Evolutionary conservation across 2,797 vertebrate species (phyloP).

Genomic region (Silurus lanzhouensis): DNA sequence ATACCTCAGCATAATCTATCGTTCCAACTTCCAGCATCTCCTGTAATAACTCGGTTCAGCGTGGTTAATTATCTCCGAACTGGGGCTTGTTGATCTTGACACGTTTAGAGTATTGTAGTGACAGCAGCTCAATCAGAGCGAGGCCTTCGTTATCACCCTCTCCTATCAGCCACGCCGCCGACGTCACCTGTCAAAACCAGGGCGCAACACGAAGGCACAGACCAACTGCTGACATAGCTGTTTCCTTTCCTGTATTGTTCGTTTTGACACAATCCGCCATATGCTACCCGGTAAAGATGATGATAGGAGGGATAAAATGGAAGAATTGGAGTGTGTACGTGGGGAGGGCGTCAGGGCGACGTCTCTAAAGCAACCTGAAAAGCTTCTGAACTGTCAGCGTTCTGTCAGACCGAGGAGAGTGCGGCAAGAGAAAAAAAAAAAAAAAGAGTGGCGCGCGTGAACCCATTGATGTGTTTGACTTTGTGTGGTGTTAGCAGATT

Average conservation of each 20-base stretch:
- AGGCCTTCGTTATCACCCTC: conserved; percentile 79
- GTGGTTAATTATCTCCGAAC: conserved; percentile 55
- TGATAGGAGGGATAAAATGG: conserved; percentile 88
- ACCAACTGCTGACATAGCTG: conserved; percentile 86
- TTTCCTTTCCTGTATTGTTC: conserved; percentile 88
- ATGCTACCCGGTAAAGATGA: conserved; percentile 84
- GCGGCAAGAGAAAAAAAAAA: conserved; percentile 70
- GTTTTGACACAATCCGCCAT: conserved; percentile 88
- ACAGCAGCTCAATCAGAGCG: conserved; percentile 62
- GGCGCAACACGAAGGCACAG: conserved; percentile 76
- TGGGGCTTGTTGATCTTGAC: conserved; percentile 58
- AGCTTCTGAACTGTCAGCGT: conserved; percentile 93
- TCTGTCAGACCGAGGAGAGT: conserved; percentile 86
- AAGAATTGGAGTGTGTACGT: conserved; percentile 65
- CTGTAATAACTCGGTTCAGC: conserved; percentile 43
- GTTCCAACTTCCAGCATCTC: conserved; percentile 41
- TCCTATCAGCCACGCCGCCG: conserved; percentile 74
- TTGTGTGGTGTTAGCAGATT: conserved; percentile 88
- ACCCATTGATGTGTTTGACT: conserved; percentile 86
- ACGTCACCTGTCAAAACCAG: conserved; percentile 87
- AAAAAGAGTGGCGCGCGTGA: conserved; percentile 72
- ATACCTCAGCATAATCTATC: conserved; percentile 34
- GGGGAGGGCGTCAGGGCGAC: conserved; percentile 65
- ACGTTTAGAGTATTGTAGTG: conserved; percentile 55
- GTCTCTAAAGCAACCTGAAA: conserved; percentile 74